Evolutionary conservation across 1,140 invertebrate species (phyloP).

Genomic region (Zophobas morio): DNA sequence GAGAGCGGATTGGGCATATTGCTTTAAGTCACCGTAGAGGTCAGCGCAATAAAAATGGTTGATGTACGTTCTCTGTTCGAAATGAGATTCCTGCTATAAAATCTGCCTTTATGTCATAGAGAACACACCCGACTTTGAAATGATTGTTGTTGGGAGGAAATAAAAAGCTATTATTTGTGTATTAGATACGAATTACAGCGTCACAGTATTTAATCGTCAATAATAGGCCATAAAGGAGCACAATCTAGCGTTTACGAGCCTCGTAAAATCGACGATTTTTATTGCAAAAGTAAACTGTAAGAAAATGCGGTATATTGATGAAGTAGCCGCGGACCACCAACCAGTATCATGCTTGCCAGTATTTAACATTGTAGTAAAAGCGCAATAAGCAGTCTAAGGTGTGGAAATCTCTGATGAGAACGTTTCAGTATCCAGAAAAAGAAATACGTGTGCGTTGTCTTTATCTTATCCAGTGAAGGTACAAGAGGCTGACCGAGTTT

Average conservation of each 20-base stretch:
- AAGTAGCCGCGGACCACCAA: slow-evolving; percentile 20
- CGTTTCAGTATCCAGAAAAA: no score
- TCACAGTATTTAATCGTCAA: slow-evolving; percentile 25
- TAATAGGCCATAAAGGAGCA: slow-evolving; percentile 21
- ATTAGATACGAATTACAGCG: slow-evolving; percentile 15
- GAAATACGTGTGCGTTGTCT: no score
- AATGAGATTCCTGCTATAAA: background rate
- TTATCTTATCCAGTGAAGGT: no score
- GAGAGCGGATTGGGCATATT: no score
- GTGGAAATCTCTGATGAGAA: no score
- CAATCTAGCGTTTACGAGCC: slow-evolving; percentile 29
- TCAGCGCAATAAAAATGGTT: no score
- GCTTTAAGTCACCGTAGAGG: no score
- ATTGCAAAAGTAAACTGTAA: background rate
- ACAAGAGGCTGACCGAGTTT: no score
- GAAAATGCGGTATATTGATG: slow-evolving; percentile 21
- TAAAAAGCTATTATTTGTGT: slow-evolving; percentile 8
- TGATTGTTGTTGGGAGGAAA: background rate
- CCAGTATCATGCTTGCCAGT: background rate
- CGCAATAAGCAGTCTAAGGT: no score
- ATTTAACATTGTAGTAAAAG: no score
- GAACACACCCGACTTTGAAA: background rate
- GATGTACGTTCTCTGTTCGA: background rate
- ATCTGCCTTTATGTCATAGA: background rate
- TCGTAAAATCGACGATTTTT: slow-evolving; percentile 31